Percentiles rank a stretch among this genome's conserved stretches.
Conservation (phyloP, 2,113 vertebrate species). For the Thinocorus orbignyianus region DNA sequence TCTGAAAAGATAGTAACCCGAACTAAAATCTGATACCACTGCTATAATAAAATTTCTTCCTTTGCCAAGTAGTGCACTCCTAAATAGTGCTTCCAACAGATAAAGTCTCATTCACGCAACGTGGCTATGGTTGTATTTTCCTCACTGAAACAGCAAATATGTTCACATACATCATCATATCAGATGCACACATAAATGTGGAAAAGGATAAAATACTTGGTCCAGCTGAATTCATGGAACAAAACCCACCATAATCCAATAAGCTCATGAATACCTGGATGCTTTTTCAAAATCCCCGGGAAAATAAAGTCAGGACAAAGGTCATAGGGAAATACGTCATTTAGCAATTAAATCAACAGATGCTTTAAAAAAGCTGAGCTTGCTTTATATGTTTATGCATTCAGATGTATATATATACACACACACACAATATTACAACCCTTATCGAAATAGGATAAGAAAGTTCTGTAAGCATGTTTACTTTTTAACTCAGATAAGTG, state of each 20-base stretch:
- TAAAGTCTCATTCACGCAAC: neutral
- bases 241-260: neutral
- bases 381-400: neutral
- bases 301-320: neutral
- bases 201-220: neutral
- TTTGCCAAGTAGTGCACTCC: neutral
- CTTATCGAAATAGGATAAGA: rapidly evolving
- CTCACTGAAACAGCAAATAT: neutral
- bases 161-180: neutral
- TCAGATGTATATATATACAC: neutral
- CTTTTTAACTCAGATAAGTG: neutral
- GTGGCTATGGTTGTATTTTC: neutral
- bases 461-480: neutral
- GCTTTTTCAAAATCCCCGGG: neutral
- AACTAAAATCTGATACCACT: neutral
- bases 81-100: neutral
- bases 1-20: neutral
- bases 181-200: neutral
- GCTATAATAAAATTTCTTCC: neutral
- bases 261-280: neutral
- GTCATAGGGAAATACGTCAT: neutral
- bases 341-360: neutral
- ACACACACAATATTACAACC: neutral
- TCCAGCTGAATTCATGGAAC: neutral
- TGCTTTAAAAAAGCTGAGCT: neutral